Evolutionary conservation across 2,888 invertebrate genomes (phyloP).

Genomic region (Melanargia galathea): DNA sequence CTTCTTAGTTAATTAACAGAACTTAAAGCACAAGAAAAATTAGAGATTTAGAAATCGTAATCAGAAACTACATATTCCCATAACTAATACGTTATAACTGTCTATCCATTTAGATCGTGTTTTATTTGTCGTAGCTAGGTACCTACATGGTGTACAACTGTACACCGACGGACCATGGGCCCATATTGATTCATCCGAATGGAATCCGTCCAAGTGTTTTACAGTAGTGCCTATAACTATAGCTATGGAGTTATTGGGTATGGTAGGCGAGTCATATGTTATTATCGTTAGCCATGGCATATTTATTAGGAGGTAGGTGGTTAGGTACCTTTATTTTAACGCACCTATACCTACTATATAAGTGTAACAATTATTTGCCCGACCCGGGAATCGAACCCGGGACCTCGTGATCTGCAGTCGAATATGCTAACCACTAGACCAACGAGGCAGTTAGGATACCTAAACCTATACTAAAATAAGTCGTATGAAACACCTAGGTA

Average conservation of each 20-base stretch:
- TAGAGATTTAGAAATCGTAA: neutral
- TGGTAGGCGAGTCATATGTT: neutral
- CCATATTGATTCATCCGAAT: constrained; percentile 37
- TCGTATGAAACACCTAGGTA: too few relatives aligned
- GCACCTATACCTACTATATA: too few relatives aligned
- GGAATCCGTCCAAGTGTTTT: constrained; percentile 37
- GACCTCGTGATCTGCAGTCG: too few relatives aligned
- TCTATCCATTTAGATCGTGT: constrained; percentile 1
- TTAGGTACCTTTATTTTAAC: neutral
- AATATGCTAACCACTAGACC: too few relatives aligned
- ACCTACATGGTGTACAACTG: neutral
- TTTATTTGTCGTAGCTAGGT: constrained; percentile 12
- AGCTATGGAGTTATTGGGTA: constrained; percentile 23
- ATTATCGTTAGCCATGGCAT: constrained; percentile 1
- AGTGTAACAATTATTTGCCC: too few relatives aligned
- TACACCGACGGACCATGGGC: constrained; percentile 13
- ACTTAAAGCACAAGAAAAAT: too few relatives aligned
- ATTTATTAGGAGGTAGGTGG: neutral
- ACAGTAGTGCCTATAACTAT: constrained; percentile 22
- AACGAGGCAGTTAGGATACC: too few relatives aligned
- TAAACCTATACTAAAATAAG: too few relatives aligned
- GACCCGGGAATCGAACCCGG: too few relatives aligned
- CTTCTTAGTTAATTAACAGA: too few relatives aligned
- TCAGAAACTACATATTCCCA: neutral
- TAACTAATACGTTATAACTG: neutral